phyloP scores from a whole-genome alignment of 2,888 invertebrate species.

The Heliconius aoede region DNA sequence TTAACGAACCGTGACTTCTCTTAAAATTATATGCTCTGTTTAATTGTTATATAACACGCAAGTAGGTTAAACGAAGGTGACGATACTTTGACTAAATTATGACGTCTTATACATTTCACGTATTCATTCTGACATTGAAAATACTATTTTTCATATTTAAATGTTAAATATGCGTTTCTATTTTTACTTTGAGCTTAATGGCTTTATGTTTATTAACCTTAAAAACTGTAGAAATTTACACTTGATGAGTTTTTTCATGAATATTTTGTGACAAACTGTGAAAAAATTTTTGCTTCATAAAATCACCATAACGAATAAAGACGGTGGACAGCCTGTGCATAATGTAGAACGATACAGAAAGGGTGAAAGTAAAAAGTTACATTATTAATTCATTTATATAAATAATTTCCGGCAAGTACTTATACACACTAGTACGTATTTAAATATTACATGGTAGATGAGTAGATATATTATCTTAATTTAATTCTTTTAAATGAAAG shows the following conservation, averaged over 20 bases:
- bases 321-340: neutral
- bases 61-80: constrained; percentile 39
- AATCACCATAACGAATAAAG: neutral
- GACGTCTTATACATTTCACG: constrained; percentile 3
- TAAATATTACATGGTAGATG: neutral
- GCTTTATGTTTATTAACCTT: neutral
- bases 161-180: neutral
- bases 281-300: neutral
- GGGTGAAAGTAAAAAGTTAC: constrained; percentile 16
- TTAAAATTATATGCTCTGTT: constrained; percentile 58
- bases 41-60: constrained; percentile 53
- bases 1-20: constrained; percentile 45
- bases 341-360: neutral
- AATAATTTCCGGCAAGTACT: neutral
- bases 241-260: too few species aligned
- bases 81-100: constrained; percentile 8
- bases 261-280: neutral
- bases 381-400: constrained; percentile 4
- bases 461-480: neutral
- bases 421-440: neutral
- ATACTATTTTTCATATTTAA: neutral
- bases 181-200: neutral
- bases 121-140: constrained; percentile 11
- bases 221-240: neutral
- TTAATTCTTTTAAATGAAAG: neutral